Evolutionary conservation across 2,797 vertebrate species (phyloP), one percentile per base, ranked within the genome.

Genomic region (Schizopygopsis malacanthus): DNA sequence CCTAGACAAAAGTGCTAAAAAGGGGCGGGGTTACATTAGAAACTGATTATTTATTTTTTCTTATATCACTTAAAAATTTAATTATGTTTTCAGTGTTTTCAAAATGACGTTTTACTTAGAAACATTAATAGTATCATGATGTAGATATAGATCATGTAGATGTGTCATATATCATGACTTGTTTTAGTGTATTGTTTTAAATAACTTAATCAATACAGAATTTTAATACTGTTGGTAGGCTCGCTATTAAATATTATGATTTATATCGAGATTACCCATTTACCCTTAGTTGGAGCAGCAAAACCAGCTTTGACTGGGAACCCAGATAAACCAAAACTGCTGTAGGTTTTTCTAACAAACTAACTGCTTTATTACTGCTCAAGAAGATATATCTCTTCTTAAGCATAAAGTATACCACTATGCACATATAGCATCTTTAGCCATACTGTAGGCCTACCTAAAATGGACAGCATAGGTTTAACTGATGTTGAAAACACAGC

Each of bases 401-500:
- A 22, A 22, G 25, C 2, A 37, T 25, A 63, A 54, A 47, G 41
- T 6, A 47, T 39, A 84, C 39, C 20, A 75, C n/a, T 45, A 50
- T 80, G 52, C 69, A 56, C 25, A 28, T 7, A 22, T 5, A 56
- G 5, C 25, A 1, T 47, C 52, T 79, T 56, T 47, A 85, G 50
- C 47, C 4, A 2, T 43, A 61, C 43, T 43, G n/a, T 72, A 33
- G 39, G 39, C 39, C 39, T 39, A 54, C 63, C 77, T 37, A 59
- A 39, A 67, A 43, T 52, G 43, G 70, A 65, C 61, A 88, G 41
- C 20, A 71, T 43, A 33, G 61, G 43, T 78, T 81, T 81, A 85
- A 70, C 86, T 87, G 79, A 78, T 79, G 76, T 72, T 86, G 87
- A 87, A 70, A 77, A 78, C 56, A 69, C 79, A 63, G 13, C 25